phyloP scores from a whole-genome alignment of 2,113 vertebrate species.

The Entelurus aequoreus region DNA sequence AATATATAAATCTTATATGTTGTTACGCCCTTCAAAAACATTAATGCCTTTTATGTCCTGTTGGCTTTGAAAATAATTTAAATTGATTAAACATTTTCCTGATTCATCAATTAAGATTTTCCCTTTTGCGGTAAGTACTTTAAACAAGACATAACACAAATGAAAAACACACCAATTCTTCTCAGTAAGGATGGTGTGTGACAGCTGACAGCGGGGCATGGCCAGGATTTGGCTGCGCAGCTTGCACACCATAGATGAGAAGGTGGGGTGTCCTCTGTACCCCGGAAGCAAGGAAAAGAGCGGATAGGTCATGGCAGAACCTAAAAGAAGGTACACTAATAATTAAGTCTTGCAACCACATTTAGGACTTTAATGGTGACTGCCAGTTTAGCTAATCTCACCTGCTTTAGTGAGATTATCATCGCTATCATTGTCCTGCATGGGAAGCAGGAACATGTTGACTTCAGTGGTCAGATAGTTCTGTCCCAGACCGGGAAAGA shows the following conservation, averaged over 20 bases:
- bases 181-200: slow-evolving; percentile 88
- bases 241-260: slow-evolving; percentile 80
- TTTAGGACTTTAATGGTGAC: background rate
- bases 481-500: slow-evolving; percentile 81
- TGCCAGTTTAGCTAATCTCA: slow-evolving; percentile 21
- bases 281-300: slow-evolving; percentile 85
- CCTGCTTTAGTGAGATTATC: slow-evolving; percentile 78
- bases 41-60: no score
- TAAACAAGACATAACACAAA: no score
- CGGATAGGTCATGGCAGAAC: slow-evolving; percentile 69
- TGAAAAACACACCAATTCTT: slow-evolving; percentile 80
- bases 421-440: slow-evolving; percentile 79
- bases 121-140: no score
- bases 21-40: no score
- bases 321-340: slow-evolving; percentile 40
- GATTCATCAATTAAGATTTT: no score
- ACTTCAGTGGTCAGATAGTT: slow-evolving; percentile 82
- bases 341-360: background rate
- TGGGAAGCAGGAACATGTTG: slow-evolving; percentile 84
- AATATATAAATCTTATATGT: no score
- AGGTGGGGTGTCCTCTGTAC: slow-evolving; percentile 83
- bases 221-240: slow-evolving; percentile 84
- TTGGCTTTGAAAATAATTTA: no score
- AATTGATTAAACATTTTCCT: no score
- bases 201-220: slow-evolving; percentile 86